A percentile compares a stretch with the other conserved stretches of the same genome.
Conservation (phyloP, 2,888 invertebrate genomes). For the Platynereis dumerilii region DNA sequence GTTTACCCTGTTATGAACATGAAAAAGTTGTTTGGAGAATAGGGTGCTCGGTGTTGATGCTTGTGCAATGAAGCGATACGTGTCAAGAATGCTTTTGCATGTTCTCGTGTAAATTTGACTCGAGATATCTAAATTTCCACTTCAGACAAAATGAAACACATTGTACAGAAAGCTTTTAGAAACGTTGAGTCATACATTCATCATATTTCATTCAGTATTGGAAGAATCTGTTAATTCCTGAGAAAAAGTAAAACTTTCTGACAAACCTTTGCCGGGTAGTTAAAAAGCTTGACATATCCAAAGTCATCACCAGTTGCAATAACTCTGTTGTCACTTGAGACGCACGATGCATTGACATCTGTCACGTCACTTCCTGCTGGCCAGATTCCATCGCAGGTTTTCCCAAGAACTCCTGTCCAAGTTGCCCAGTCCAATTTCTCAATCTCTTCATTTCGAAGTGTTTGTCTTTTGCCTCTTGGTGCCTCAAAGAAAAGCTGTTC, state of each 20-base stretch:
- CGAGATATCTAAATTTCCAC: no score
- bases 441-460: slow-evolving; percentile 54
- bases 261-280: slow-evolving; percentile 62
- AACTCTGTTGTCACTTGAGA: slow-evolving; percentile 53
- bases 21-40: background rate
- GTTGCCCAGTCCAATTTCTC: slow-evolving; percentile 61
- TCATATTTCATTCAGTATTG: no score
- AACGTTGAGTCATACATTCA: no score
- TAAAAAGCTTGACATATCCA: slow-evolving; percentile 64
- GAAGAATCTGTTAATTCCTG: no score
- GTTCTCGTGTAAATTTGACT: no score
- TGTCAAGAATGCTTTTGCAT: no score
- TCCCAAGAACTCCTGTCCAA: slow-evolving; percentile 64
- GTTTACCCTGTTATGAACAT: slow-evolving; percentile 52
- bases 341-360: slow-evolving; percentile 63
- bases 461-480: slow-evolving; percentile 63
- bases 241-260: no score
- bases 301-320: slow-evolving; percentile 65
- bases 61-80: no score
- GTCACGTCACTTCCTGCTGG: slow-evolving; percentile 64
- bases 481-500: slow-evolving; percentile 65
- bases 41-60: no score
- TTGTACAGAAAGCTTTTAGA: no score
- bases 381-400: slow-evolving; percentile 63
- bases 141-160: no score